Base-by-base conservation (phyloP, 2,888 invertebrate genomes). In the Hipparchia semele region DNA sequence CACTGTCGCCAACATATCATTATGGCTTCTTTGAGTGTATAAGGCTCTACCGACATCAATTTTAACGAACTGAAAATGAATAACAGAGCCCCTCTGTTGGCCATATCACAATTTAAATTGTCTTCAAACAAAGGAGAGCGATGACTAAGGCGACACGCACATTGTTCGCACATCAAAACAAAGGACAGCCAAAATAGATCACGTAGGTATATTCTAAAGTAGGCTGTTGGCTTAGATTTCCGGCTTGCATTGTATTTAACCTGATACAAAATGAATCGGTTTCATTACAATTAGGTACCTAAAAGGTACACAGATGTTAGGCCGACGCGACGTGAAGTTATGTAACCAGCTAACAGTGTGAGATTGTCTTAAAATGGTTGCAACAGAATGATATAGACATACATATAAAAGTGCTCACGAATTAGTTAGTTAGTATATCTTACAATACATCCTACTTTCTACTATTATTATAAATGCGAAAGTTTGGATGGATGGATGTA, bases 151-250 rank as follows among this genome's bases (percentile, higher is more conserved):
- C 69, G 13, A 56, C 65, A 65, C 65, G 71, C 70, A 70, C 72
- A 54, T 66, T 61, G 56, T 39, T 54, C 65, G 51, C 58, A 46
- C 62, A 54, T 73, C 68, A 74, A 73, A 72, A 76, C 75, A 76
- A 76, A 76, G 68, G 65, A 61, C 58, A 59, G 70, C 70, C 74
- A 54, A 76, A 76, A 76, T 74, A 71, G 74, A 74, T 58, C 67
- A 39, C 67, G 54, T 64, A 64, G 23, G 64, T 64, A 64, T 64
- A 64, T 51, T 49, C 67, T 45, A 45, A 67, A 67, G 67, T 71
- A 73, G 71, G 56, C 46, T 62, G 58, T 46, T 68, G 53, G 46
- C 54, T 60, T 66, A 62, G 62, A 54, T 51, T 53, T 56, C 51
- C 46, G 49, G 23, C 49, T 49, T 49, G 61, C 13, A 62, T 62